phyloP scores from a whole-genome alignment of 2,888 invertebrate genomes.

The Drosophila vallismaia region DNA sequence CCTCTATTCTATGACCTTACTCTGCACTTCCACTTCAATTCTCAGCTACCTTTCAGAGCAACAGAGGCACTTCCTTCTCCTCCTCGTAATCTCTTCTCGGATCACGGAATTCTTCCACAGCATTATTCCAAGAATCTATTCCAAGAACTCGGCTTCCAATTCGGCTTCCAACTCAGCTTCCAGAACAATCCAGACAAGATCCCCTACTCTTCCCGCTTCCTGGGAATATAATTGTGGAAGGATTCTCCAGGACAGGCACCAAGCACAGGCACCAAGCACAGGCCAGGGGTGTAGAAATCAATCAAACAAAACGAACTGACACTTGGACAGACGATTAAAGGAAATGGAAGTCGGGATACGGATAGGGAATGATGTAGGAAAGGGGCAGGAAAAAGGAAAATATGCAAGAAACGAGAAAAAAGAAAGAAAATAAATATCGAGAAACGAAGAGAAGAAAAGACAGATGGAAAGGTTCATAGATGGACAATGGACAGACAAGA shows the following conservation, averaged over 20 bases:
- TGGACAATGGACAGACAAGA: slow-evolving; percentile 4
- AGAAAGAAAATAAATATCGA: neutral
- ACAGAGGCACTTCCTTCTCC: too few species aligned
- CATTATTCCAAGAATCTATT: too few species aligned
- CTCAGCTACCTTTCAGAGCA: too few species aligned
- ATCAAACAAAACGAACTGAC: slow-evolving; percentile 76
- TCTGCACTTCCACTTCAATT: too few species aligned
- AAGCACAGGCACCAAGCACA: too few species aligned
- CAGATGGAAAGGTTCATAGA: slow-evolving; percentile 31
- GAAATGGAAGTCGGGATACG: slow-evolving; percentile 24
- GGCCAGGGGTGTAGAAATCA: slow-evolving; percentile 61
- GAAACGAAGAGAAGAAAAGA: slow-evolving; percentile 9
- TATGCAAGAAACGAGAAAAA: slow-evolving; percentile 17
- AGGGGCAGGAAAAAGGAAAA: slow-evolving; percentile 4
- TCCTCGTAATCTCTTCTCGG: too few species aligned
- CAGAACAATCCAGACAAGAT: neutral
- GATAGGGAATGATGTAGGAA: neutral
- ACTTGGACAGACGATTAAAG: slow-evolving; percentile 75
- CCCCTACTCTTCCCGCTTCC: neutral
- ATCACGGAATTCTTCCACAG: too few species aligned
- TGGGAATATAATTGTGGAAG: neutral
- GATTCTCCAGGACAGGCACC: neutral
- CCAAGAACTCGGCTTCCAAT: too few species aligned
- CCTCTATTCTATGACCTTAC: too few species aligned
- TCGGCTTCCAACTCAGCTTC: too few species aligned